A percentile compares a stretch with the other conserved stretches of the same genome.
phyloP scores from a whole-genome alignment of 2,113 vertebrate genomes.

The Synodontis membranacea region DNA sequence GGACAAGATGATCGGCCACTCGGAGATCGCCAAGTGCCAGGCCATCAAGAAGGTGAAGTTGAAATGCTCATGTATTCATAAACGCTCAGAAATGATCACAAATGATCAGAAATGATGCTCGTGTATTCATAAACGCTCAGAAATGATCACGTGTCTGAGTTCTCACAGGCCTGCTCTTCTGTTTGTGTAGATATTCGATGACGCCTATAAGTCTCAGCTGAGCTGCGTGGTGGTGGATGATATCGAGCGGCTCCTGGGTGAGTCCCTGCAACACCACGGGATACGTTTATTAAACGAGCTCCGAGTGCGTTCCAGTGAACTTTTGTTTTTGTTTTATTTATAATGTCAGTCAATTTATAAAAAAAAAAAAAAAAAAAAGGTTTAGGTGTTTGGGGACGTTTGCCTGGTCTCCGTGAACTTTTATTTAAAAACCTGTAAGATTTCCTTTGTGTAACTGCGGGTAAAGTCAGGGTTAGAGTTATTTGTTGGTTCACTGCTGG shows the following conservation, averaged over 20 bases:
- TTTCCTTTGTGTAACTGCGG: background rate
- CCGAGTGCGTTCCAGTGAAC: too few species aligned
- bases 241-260: slow-evolving; percentile 92
- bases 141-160: background rate
- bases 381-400: too few species aligned
- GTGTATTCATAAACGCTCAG: background rate
- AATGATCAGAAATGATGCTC: background rate
- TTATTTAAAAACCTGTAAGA: background rate
- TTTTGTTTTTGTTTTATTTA: too few species aligned
- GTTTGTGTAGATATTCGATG: slow-evolving; percentile 87
- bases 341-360: too few species aligned
- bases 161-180: background rate
- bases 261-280: slow-evolving; percentile 53
- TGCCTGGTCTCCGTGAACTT: background rate
- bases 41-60: slow-evolving; percentile 91
- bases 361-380: too few species aligned
- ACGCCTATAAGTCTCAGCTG: slow-evolving; percentile 97
- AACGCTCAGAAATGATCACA: background rate
- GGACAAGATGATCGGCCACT: slow-evolving; percentile 97
- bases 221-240: slow-evolving; percentile 97
- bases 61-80: background rate
- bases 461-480: background rate
- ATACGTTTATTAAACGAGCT: background rate
- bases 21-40: slow-evolving; percentile 96
- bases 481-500: background rate